Evolutionary conservation across 2,797 vertebrate genomes (phyloP).

Genomic region (Avahi laniger): DNA sequence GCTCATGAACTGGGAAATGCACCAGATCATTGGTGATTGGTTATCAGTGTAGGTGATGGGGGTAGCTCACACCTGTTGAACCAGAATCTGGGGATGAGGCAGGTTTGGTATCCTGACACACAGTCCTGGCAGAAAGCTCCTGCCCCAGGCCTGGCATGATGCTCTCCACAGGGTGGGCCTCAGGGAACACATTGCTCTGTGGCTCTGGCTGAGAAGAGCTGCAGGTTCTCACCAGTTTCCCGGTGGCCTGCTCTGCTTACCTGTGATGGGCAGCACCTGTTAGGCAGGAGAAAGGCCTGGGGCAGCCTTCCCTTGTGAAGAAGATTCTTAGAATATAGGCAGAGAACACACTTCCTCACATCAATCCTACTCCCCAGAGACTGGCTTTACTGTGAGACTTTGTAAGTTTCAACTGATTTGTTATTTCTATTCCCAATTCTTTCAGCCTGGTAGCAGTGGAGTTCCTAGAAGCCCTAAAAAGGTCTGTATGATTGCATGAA

Average conservation of each 20-base stretch:
- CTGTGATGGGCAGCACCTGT: neutral
- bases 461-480: neutral
- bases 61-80: neutral
- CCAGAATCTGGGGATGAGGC: neutral
- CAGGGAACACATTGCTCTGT: neutral
- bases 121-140: neutral
- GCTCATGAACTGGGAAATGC: neutral
- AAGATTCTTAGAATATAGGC: neutral
- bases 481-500: neutral
- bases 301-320: neutral
- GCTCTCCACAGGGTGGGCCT: neutral
- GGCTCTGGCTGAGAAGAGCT: neutral
- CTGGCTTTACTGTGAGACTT: neutral
- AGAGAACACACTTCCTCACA: neutral
- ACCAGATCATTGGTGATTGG: neutral
- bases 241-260: neutral
- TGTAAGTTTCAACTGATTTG: neutral
- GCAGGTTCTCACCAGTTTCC: neutral
- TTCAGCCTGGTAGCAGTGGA: neutral
- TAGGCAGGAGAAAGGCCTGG: neutral
- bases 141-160: neutral
- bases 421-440: slow-evolving; percentile 6
- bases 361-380: neutral
- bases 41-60: neutral
- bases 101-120: neutral